Conservation (phyloP, 1,140 invertebrate genomes). For the Hyposmocoma kahamanoa region DNA sequence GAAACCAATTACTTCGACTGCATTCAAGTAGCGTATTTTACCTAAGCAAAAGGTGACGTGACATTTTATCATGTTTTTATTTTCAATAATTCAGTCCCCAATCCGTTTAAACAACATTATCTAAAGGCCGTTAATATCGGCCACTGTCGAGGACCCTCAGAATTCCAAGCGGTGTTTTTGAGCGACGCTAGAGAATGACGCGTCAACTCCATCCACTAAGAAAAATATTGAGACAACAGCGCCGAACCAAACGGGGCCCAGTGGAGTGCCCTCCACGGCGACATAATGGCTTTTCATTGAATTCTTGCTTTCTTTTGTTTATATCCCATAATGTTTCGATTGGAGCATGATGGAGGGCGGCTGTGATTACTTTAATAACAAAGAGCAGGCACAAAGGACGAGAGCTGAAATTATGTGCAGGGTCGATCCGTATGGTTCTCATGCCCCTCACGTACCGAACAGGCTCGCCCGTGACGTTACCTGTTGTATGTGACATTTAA, state of each 20-base stretch:
- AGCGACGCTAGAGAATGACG: slow-evolving; percentile 51
- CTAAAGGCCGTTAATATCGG: slow-evolving; percentile 66
- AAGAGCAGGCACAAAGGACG: slow-evolving; percentile 60
- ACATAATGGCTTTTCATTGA: slow-evolving; percentile 71
- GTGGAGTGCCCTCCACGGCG: slow-evolving; percentile 53
- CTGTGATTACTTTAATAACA: slow-evolving; percentile 72
- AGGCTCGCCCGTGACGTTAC: slow-evolving; percentile 19
- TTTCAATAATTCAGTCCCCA: slow-evolving; percentile 21
- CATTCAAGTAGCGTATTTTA: too few species aligned
- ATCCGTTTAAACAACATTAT: slow-evolving; percentile 65
- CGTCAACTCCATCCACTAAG: slow-evolving; percentile 60
- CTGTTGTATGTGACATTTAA: slow-evolving; percentile 40
- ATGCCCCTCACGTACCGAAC: slow-evolving; percentile 58
- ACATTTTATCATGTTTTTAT: slow-evolving; percentile 50
- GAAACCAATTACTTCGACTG: too few species aligned
- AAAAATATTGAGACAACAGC: slow-evolving; percentile 72
- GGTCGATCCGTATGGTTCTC: slow-evolving; percentile 47
- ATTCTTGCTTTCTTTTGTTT: slow-evolving; percentile 71
- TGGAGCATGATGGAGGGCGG: slow-evolving; percentile 60
- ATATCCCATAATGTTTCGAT: slow-evolving; percentile 71
- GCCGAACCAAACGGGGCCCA: slow-evolving; percentile 8
- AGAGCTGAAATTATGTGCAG: slow-evolving; percentile 60
- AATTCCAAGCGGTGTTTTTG: slow-evolving; percentile 64
- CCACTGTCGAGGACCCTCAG: slow-evolving; percentile 63
- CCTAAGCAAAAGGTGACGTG: slow-evolving; percentile 25